Base-by-base conservation (phyloP, 2,113 vertebrate genomes). In the Cranoglanis bouderius region DNA sequence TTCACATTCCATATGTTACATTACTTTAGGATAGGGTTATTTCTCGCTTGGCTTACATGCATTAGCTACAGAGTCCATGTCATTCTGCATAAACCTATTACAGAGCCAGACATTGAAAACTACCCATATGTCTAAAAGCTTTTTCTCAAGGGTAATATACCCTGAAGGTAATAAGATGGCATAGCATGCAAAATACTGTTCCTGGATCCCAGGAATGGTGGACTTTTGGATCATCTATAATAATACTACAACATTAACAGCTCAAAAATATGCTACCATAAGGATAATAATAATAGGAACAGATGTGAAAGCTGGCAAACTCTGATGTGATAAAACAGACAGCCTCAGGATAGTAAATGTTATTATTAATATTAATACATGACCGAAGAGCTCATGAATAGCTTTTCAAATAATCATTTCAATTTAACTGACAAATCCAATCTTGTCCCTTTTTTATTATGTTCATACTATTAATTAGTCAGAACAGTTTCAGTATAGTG, bases 291-390 rank as follows among this genome's bases (percentile, higher is more conserved):
- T 74, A 90, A 89, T 51, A 38, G 59, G 63, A 88, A 63, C 75
- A 84, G 84, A 92, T 80, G 88, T 77, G 86, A 81, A 16, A 87
- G 87, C 59, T 35, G 65, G 55, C 18, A 49, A 81, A 81, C 87
- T 83, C 43, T 46, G 32, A 80, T 89, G 35, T 65, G 87, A 91
- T 91, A 84, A 91, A 88, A 92, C 89, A 85, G 78, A 88, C 90
- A 89, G 89, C 84, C 88, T 84, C 26, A 85, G 83, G 90, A 91
- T 80, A 88, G 87, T 82, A 78, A 90, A 88, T 89, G 85, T 70
- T 87, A 89, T 91, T 92, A 92, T 92, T 92, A 91, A 90, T 92
- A 92, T 91, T 90, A 90, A 87, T 38, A 83, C 83, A 86, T 84
- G 81, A 83, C 82, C 88, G 88, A 87, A 89, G 72, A 81, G 72